Evolutionary conservation across 1,140 invertebrate species (phyloP), one percentile per base, ranked within the genome.

Genomic region (Scylla paramamosain): DNA sequence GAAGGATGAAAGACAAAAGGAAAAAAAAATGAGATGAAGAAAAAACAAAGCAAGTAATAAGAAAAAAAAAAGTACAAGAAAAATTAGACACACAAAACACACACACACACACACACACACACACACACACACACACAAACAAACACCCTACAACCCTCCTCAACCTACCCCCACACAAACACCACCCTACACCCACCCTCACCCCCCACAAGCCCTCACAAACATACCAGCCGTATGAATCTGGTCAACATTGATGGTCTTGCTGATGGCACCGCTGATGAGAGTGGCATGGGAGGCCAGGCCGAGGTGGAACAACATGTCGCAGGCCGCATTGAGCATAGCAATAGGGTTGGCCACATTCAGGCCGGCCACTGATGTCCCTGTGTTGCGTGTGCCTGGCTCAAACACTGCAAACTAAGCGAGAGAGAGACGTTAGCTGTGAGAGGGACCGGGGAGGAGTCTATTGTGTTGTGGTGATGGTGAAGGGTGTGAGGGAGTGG

Each of bases 311-410:
- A 99, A 98, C 95, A 99, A 97, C 98, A 99, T 98, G 97, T 99
- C 99, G 46, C 98, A 98, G 45, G 98, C 98, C 6, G 99, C 98
- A 97, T 99, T 99, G 92, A 99, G 97, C 98, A 99, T 99, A 0
- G 99, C 99, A 93, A 99, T 98, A 0, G 99, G 99, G 97, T 99
- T 99, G 0, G 99, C 99, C 89, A 99, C 98, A 97, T 99, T 99
- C 97, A 99, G 99, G 90, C 99, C 99, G 91, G 98, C 99, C 96
- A 99, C 99, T 0, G 98, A 98, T 59, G 98, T 99, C 91, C 99
- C 99, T 52, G 99, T 99, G 97, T 99, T 99, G 96, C 99, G 98
- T 52, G 99, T 99, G 52, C 99, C 99, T n/a, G 98, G 98, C 96
- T 99, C 98, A 96, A 99, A 99, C 14, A 99, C 98, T n/a, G 99